phyloP scores from a whole-genome alignment of 1,140 invertebrate genomes.

The Metopolophium dirhodum region DNA sequence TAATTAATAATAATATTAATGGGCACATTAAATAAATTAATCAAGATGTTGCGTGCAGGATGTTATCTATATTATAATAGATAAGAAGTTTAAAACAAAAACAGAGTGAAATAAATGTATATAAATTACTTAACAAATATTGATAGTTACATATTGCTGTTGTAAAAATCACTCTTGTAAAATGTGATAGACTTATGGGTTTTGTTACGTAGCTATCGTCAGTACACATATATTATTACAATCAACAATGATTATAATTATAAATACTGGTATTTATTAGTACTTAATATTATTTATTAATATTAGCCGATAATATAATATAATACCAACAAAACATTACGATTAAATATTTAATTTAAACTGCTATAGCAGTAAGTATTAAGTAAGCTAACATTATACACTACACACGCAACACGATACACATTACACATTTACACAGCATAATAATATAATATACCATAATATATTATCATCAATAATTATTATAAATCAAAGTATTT shows the following conservation, averaged over 20 bases:
- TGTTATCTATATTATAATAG: not conserved
- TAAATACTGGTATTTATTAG: too few species aligned
- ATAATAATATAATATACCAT: not conserved
- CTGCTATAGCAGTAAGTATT: not conserved
- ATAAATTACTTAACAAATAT: not conserved
- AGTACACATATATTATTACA: not conserved
- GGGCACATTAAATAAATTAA: not conserved
- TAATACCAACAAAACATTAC: not conserved
- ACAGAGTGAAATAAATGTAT: not conserved
- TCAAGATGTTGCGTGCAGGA: not conserved
- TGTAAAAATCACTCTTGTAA: not conserved
- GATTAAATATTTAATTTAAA: constrained; percentile 3
- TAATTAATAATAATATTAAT: too few species aligned
- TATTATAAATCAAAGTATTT: not conserved
- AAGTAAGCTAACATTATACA: not conserved
- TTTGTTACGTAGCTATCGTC: not conserved
- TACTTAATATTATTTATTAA: too few species aligned
- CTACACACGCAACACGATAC: not conserved
- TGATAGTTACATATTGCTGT: not conserved
- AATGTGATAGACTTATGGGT: not conserved
- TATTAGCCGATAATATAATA: not conserved
- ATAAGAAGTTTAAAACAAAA: not conserved
- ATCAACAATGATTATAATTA: too few species aligned
- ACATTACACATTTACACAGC: too few species aligned
- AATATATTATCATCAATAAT: not conserved